These are phyloP conservation scores for Piprites chloris DNA, from an alignment of 2,113 vertebrate species.

Conservation along the genomic window DNA sequence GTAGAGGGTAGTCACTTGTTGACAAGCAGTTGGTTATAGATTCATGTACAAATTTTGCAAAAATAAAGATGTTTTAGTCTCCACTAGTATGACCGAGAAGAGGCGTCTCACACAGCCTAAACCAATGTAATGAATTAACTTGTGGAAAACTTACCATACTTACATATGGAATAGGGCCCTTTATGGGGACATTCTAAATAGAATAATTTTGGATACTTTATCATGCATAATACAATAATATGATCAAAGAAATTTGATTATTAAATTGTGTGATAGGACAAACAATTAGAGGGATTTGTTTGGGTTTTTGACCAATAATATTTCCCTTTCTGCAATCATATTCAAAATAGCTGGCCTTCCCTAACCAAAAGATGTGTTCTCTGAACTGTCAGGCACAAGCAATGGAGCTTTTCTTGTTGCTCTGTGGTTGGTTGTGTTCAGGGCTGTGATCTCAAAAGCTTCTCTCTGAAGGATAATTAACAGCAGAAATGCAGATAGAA, in stretches of 20 bases:
- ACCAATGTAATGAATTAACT: background rate
- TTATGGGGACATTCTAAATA: background rate
- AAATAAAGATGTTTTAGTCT: background rate
- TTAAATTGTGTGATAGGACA: background rate
- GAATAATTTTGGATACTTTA: background rate
- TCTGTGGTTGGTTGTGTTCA: background rate
- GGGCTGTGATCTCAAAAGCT: background rate
- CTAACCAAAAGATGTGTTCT: background rate
- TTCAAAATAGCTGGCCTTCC: background rate
- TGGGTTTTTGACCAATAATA: background rate
- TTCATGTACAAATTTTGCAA: background rate
- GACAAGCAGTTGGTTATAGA: background rate
- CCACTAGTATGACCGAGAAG: background rate
- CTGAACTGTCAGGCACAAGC: background rate
- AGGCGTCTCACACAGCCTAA: background rate
- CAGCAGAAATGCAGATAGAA: background rate
- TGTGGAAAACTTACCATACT: background rate
- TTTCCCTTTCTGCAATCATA: background rate
- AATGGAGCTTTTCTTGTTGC: background rate
- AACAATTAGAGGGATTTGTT: background rate
- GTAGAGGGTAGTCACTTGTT: background rate
- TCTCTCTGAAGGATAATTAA: constrained; percentile 7
- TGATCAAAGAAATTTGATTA: background rate
- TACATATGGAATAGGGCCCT: background rate
- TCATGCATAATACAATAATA: background rate